These are phyloP conservation scores for Holothuria leucospilota DNA, from an alignment of 53 echinoderm and acorn worm genomes.

Conservation along the genomic window DNA sequence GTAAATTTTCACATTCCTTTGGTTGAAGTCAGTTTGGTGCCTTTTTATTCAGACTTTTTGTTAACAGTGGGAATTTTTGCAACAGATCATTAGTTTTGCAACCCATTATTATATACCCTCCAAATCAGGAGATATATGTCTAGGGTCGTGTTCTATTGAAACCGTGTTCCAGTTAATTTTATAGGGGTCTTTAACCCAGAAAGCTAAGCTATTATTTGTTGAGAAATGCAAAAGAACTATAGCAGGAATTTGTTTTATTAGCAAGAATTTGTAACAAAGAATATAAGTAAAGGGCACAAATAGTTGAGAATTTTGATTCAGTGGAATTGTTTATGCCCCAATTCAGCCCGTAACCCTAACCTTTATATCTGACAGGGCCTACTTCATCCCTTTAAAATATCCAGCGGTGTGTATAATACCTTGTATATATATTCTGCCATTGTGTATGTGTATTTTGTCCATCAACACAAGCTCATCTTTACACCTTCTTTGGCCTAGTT, in stretches of 20 bases:
- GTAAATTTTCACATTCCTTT: too few species aligned
- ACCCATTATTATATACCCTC: too few species aligned
- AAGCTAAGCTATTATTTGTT: slow-evolving; percentile 36
- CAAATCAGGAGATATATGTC: too few species aligned
- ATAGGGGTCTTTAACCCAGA: slow-evolving; percentile 31
- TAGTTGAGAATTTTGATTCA: slow-evolving; percentile 31
- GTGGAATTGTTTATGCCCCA: slow-evolving; percentile 20
- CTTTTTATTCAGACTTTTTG: neutral
- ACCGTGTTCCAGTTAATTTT: too few species aligned
- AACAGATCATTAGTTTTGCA: slow-evolving; percentile 19
- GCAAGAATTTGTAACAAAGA: slow-evolving; percentile 36
- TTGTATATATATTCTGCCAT: too few species aligned
- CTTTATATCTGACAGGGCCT: too few species aligned
- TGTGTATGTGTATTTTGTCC: slow-evolving; percentile 3
- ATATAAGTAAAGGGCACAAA: slow-evolving; percentile 6
- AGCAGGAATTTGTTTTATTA: slow-evolving; percentile 34
- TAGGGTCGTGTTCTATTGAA: too few species aligned
- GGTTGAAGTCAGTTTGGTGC: too few species aligned
- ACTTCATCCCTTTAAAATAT: too few species aligned
- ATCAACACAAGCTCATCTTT: neutral
- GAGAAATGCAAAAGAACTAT: slow-evolving; percentile 20
- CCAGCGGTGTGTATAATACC: too few species aligned
- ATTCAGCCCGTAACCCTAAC: neutral
- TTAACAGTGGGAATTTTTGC: slow-evolving; percentile 25
- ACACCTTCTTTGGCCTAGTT: slow-evolving; percentile 34